Percentiles rank a stretch among this genome's conserved stretches.
These are phyloP conservation scores for Calyptommatus sinebrachiatus DNA, from an alignment of 2,113 vertebrate genomes.

Conservation along the genomic window DNA sequence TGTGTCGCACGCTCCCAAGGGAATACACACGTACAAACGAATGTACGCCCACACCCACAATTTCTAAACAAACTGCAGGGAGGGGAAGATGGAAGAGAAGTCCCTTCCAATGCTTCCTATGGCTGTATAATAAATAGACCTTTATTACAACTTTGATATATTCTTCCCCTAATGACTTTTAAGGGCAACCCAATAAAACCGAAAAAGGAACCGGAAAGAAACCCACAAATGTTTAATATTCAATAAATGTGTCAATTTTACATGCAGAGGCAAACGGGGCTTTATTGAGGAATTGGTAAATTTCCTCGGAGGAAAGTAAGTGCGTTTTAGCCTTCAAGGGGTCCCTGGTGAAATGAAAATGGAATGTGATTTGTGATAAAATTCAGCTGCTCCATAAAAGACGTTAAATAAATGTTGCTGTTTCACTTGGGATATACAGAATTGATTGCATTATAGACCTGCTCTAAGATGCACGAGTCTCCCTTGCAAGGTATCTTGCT, in stretches of 20 bases:
- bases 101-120: background rate
- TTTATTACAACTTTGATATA: slow-evolving; percentile 40
- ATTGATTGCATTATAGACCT: slow-evolving; percentile 78
- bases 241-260: slow-evolving; percentile 82
- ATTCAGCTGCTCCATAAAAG: slow-evolving; percentile 84
- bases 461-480: slow-evolving; percentile 64
- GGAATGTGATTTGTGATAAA: slow-evolving; percentile 84
- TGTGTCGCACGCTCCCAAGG: background rate
- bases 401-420: slow-evolving; percentile 84
- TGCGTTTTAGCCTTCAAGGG: slow-evolving; percentile 78
- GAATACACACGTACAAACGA: accelerated
- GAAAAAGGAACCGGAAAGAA: slow-evolving; percentile 14
- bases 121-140: slow-evolving; percentile 13
- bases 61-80: background rate
- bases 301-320: slow-evolving; percentile 80
- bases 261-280: slow-evolving; percentile 75
- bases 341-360: slow-evolving; percentile 76
- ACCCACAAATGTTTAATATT: slow-evolving; percentile 75
- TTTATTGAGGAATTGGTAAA: slow-evolving; percentile 81
- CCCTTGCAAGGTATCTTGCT: slow-evolving; percentile 57
- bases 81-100: background rate
- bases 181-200: slow-evolving; percentile 53
- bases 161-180: slow-evolving; percentile 55
- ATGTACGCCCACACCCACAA: background rate
- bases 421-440: slow-evolving; percentile 76